phyloP scores from a whole-genome alignment of 2,888 invertebrate species.

The Drosophila austrosaltans region DNA sequence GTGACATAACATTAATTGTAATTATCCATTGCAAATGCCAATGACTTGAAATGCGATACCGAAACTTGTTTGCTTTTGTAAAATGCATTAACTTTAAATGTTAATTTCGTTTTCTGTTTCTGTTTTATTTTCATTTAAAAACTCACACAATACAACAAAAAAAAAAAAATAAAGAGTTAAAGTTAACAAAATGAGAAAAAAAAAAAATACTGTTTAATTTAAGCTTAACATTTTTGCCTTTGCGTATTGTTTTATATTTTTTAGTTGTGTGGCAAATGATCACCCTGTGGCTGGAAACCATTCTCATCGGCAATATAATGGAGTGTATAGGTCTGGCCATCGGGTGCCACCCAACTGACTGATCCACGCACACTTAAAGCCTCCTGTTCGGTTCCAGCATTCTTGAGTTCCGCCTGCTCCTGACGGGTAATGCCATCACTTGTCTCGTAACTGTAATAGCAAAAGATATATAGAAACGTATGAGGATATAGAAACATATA shows the following conservation, averaged over 20 bases:
- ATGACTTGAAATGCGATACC: slow-evolving; percentile 10
- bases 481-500: too few species aligned
- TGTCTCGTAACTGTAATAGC: slow-evolving; percentile 79
- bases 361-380: slow-evolving; percentile 83
- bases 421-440: slow-evolving; percentile 83
- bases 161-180: neutral
- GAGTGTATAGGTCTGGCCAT: slow-evolving; percentile 84
- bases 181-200: slow-evolving; percentile 12
- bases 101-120: neutral
- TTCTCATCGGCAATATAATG: slow-evolving; percentile 85
- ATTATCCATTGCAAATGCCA: slow-evolving; percentile 19
- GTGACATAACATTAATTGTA: slow-evolving; percentile 32
- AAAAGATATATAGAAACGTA: too few species aligned
- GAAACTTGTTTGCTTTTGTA: slow-evolving; percentile 28
- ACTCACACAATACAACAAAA: slow-evolving; percentile 20
- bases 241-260: neutral
- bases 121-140: slow-evolving; percentile 1
- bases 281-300: slow-evolving; percentile 84
- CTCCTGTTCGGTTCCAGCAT: slow-evolving; percentile 83
- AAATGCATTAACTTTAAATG: neutral
- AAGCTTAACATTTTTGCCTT: neutral
- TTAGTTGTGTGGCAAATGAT: slow-evolving; percentile 78
- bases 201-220: slow-evolving; percentile 44
- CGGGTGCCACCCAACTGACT: slow-evolving; percentile 83
- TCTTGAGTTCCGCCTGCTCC: slow-evolving; percentile 83